These are phyloP conservation scores for Drosophila hamatofila DNA, from an alignment of 2,888 invertebrate genomes.

Conservation along the genomic window DNA sequence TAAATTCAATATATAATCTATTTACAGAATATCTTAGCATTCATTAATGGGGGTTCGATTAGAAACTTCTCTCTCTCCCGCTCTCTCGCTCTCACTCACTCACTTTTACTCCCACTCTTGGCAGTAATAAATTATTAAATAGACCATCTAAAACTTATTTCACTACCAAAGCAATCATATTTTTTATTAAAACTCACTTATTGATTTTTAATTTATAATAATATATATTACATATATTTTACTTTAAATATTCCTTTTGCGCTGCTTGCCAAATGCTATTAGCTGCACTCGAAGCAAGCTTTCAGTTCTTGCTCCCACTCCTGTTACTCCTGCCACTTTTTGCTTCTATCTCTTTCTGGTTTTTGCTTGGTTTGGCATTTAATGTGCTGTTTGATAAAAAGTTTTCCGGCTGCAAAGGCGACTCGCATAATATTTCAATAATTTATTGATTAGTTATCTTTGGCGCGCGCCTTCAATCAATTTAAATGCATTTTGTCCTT, in stretches of 20 bases:
- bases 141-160: neutral
- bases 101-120: neutral
- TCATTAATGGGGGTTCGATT: too few species aligned
- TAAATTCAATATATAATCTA: too few species aligned
- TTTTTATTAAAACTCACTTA: conserved; percentile 29
- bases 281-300: conserved; percentile 1
- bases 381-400: conserved; percentile 44
- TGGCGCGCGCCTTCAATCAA: conserved; percentile 70
- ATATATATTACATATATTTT: neutral
- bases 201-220: conserved; percentile 25
- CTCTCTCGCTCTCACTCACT: neutral
- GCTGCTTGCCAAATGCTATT: conserved; percentile 18
- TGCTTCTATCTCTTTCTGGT: neutral
- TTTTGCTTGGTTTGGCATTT: conserved; percentile 28
- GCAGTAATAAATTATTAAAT: neutral
- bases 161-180: conserved; percentile 1
- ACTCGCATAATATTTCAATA: conserved; percentile 67
- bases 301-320: neutral
- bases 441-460: conserved; percentile 78
- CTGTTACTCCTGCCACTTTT: rapidly evolving
- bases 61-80: too few species aligned
- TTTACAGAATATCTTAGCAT: too few species aligned
- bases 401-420: conserved; percentile 30
- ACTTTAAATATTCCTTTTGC: conserved; percentile 9
- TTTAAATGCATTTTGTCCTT: conserved; percentile 76